Evolutionary conservation across 1,140 invertebrate genomes (phyloP), one percentile per base, ranked within the genome.

Genomic region (Zophobas atratus): DNA sequence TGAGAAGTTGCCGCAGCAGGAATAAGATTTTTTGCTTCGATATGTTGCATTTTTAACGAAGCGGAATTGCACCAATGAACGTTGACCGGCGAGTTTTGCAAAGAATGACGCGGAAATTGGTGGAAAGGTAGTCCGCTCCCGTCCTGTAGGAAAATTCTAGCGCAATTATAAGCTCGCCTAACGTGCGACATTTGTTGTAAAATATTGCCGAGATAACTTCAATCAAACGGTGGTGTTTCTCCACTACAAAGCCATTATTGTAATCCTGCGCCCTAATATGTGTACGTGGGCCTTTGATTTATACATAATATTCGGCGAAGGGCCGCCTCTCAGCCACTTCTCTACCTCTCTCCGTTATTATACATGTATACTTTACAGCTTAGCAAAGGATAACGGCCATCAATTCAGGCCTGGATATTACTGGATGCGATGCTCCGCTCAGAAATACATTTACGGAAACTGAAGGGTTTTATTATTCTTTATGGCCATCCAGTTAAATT

Each of bases 171-270:
- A 80, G 56, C 71, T 80, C 41, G 76, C 73, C 79, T 77, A 75
- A 80, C 74, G 74, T 77, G 77, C 70, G 77, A 80, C 70, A 78
- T 78, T 77, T 63, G 38, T 43, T 73, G 74, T 80, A 80, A 80
- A 80, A 80, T 80, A 80, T 73, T 35, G 60, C 70, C 43, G 53
- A 78, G 79, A 80, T 80, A 80, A 80, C 79, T 80, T 80, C 79
- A 80, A 80, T 80, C 79, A 80, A 78, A 80, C 73, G 77, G 67
- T 70, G 74, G 73, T 71, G 72, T 67, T 78, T 75, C 77, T 67
- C 79, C 43, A 72, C 77, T 78, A 76, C 77, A 76, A 77, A 78
- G 79, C 79, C 77, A 80, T 80, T 80, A 80, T 80, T 80, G 79
- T 78, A 80, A 80, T 80, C 77, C 79, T 57, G 70, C 73, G 49